Evolutionary conservation across 2,797 vertebrate genomes (phyloP), one percentile per base, ranked within the genome.

Genomic region (Scleropages formosus): DNA sequence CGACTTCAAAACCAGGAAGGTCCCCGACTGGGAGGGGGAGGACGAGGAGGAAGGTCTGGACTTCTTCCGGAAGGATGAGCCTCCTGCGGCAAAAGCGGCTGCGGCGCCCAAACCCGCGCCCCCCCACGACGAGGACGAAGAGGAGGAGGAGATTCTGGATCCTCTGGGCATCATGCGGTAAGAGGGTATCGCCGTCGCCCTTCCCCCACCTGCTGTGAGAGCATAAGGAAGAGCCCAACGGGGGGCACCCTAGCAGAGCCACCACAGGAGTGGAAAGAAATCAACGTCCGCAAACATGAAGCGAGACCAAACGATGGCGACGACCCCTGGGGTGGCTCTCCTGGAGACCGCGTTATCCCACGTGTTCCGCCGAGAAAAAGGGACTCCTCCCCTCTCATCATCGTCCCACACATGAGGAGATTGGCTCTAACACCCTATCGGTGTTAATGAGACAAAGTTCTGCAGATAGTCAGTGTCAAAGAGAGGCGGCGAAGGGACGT

Each of bases 151-250:
- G 63, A 83, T 73, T 4, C 78, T 92, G 74, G 93, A 94, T 51
- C 94, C 93, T 7, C 87, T 94, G 81, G 93, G 93, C 73, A 88
- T 93, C 84, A 82, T 93, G 49, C 89, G 90, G 94, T 95, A 87
- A 78, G 87, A 70, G n/a, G 39, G 12, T 20, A 26, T 24, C 27
- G 49, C 6, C 11, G 9, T 44, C 49, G 44, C 39, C n/a, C n/a
- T n/a, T n/a, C n/a, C n/a, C n/a, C n/a, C n/a, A n/a, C 65, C 16
- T 20, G 13, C 22, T 13, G 22, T 24, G 26, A 16, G 24, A 26
- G 64, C 31, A 27, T 15, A 13, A 24, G n/a, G n/a, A n/a, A n/a
- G n/a, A n/a, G n/a, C n/a, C n/a, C n/a, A n/a, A n/a, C n/a, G n/a
- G n/a, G n/a, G n/a, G n/a, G n/a, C 1, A 4, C 16, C 44, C 39